These are phyloP conservation scores for Drosophila infuscata DNA, from an alignment of 2,888 invertebrate genomes.

Conservation along the genomic window DNA sequence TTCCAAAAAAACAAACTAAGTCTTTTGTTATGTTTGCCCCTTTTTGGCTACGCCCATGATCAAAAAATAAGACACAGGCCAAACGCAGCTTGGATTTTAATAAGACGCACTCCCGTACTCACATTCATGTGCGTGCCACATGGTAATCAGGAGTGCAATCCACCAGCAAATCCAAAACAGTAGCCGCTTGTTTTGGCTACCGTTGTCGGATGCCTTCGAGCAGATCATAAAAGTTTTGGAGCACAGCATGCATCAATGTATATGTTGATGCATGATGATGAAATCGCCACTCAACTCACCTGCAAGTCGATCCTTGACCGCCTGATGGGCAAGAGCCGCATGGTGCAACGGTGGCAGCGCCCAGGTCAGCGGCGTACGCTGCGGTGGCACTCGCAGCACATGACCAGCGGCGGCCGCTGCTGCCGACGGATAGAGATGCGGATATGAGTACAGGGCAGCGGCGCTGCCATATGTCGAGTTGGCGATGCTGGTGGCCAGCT, in stretches of 20 bases:
- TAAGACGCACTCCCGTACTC: conserved; percentile 30
- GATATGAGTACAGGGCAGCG: conserved; percentile 84
- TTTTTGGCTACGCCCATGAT: background rate
- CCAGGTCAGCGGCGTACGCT: conserved; percentile 86
- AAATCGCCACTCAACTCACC: conserved; percentile 87
- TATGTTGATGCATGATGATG: conserved; percentile 2
- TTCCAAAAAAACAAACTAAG: too few species aligned
- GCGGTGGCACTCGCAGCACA: conserved; percentile 93
- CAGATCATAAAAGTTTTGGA: conserved; percentile 18
- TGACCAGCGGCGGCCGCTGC: conserved; percentile 86
- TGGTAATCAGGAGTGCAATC: conserved; percentile 54
- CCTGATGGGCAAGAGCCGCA: conserved; percentile 92
- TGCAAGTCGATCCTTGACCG: conserved; percentile 93
- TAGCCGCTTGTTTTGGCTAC: conserved; percentile 62
- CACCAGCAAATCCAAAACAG: conserved; percentile 36
- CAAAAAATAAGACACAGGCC: conserved; percentile 8
- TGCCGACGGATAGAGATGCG: conserved; percentile 85
- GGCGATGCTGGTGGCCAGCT: conserved; percentile 84
- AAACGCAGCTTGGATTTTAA: conserved; percentile 51
- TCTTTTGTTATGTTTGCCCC: background rate
- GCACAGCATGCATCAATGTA: conserved; percentile 4
- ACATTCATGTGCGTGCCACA: conserved; percentile 61
- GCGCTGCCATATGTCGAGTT: conserved; percentile 84
- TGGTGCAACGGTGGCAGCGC: conserved; percentile 85
- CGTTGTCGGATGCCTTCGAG: conserved; percentile 33